Evolutionary conservation across 2,888 invertebrate genomes (phyloP), one percentile per base, ranked within the genome.

Genomic region (Cetonia aurata): DNA sequence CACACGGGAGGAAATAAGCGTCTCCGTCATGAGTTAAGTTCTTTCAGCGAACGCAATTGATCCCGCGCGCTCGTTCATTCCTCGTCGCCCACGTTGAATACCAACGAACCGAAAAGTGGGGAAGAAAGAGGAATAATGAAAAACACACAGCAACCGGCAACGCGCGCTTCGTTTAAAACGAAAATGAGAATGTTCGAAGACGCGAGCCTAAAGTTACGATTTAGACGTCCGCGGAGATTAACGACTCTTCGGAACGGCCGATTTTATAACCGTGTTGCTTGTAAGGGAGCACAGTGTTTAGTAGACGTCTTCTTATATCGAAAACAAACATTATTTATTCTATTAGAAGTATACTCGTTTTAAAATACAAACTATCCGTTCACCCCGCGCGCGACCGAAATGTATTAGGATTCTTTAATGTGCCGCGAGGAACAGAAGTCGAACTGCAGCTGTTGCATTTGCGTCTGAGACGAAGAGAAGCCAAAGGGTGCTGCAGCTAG

Each of bases 181-280:
- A 46, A 65, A 65, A 65, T 50, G 62, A 48, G 50, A 50, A 48
- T 50, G 62, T 31, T 50, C 62, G 62, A 70, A 70, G 80, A 78
- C 75, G 74, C 2, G 37, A 76, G 73, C 76, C 75, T 78, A 75
- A 72, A 76, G 80, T 80, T 79, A 77, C 79, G 77, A 77, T 79
- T 80, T 78, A 77, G 80, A 79, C 80, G 76, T 78, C 73, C 74
- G 62, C 73, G 48, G 76, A 80, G 79, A 81, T 80, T 79, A 78
- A 80, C 78, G 81, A 80, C 77, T 79, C 76, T 77, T 77, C 76
- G 25, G 19, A 9, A 78, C 75, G 75, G 77, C 73, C 75, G 76
- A 79, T 77, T 80, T 79, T 77, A 79, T 77, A 79, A 75, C 73
- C 66, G 66, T 70, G 66, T 65, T 66, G 70, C 57, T 48, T 65